Evolutionary conservation across 37 sponge, comb jelly and placozoan genomes (phyloP).

Genomic region (Cliona cf. orientalis): DNA sequence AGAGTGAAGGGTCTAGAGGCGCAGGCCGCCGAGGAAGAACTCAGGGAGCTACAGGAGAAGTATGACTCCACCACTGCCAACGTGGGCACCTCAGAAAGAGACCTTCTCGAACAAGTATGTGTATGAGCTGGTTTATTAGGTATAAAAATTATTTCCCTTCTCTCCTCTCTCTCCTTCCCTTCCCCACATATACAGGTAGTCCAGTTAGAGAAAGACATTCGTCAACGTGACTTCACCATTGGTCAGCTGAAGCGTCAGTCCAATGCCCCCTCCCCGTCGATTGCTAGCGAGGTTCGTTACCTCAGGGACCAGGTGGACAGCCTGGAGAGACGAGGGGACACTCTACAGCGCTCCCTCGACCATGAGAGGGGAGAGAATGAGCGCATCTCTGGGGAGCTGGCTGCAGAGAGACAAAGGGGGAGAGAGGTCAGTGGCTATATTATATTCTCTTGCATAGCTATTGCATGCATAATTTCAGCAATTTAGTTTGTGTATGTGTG

Average conservation of each 20-base stretch:
- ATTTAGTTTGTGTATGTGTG: too few species aligned
- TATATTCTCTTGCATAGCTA: too few species aligned
- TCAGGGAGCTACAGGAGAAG: conserved; percentile 1
- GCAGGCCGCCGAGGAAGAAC: conserved; percentile 23
- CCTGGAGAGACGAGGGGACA: not conserved
- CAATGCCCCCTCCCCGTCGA: not conserved
- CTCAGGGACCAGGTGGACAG: conserved; percentile 26
- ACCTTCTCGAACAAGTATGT: conserved; percentile 16
- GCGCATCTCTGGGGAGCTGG: conserved; percentile 1
- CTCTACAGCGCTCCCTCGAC: conserved; percentile 6
- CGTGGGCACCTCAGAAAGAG: conserved; percentile 10
- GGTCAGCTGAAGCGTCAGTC: conserved; percentile 3
- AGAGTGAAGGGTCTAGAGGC: conserved; percentile 26
- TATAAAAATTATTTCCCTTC: not conserved
- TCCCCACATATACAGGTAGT: not conserved
- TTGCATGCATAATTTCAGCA: too few species aligned
- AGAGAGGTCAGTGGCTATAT: conserved; percentile 9
- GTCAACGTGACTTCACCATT: conserved; percentile 24
- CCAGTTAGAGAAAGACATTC: conserved; percentile 39
- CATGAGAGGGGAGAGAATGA: conserved; percentile 39
- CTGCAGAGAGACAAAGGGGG: conserved; percentile 19
- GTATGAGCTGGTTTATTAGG: not conserved
- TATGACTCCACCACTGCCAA: not conserved
- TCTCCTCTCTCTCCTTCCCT: too few species aligned
- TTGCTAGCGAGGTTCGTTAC: not conserved